A percentile compares a stretch with the other conserved stretches of the same genome.
Evolutionary conservation across 2,797 vertebrate species (phyloP).

Genomic region (Parauchenoglanis punctatus): DNA sequence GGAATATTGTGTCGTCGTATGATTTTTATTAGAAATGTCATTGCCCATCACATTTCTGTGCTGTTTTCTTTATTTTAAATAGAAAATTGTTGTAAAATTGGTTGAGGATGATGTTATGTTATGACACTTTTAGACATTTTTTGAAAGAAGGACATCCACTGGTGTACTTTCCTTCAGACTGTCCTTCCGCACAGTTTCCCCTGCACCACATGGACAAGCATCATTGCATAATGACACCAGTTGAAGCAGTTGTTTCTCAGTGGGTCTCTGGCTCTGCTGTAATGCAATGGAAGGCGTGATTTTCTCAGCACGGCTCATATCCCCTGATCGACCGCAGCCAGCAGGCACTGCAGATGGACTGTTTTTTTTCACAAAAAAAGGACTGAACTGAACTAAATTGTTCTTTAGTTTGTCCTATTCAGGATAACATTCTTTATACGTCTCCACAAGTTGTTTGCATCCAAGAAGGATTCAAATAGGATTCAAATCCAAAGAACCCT

Average conservation of each 20-base stretch:
- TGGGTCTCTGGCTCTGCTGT: not conserved
- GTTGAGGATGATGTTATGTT: not conserved
- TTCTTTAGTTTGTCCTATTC: not conserved
- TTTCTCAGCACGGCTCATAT: constrained; percentile 34
- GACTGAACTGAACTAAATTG: not conserved
- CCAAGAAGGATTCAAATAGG: not conserved
- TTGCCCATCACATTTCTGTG: not conserved
- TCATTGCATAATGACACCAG: constrained; percentile 1
- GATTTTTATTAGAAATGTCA: not conserved
- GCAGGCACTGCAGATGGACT: constrained; percentile 11
- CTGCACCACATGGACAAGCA: not conserved
- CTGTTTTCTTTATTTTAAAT: not conserved
- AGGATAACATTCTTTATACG: not conserved
- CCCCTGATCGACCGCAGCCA: not conserved
- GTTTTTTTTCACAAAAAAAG: not conserved
- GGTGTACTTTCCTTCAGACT: not conserved
- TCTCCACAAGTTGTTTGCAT: not conserved
- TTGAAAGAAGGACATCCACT: not conserved
- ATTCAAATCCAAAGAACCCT: not conserved
- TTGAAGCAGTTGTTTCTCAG: constrained; percentile 9
- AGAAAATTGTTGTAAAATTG: not conserved
- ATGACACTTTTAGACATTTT: not conserved
- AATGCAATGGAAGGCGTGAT: constrained; percentile 20
- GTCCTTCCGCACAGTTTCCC: constrained; percentile 12
- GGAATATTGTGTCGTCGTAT: not conserved